Evolutionary conservation across 2,113 vertebrate genomes (phyloP).

Genomic region (Antechinus stuartii): DNA sequence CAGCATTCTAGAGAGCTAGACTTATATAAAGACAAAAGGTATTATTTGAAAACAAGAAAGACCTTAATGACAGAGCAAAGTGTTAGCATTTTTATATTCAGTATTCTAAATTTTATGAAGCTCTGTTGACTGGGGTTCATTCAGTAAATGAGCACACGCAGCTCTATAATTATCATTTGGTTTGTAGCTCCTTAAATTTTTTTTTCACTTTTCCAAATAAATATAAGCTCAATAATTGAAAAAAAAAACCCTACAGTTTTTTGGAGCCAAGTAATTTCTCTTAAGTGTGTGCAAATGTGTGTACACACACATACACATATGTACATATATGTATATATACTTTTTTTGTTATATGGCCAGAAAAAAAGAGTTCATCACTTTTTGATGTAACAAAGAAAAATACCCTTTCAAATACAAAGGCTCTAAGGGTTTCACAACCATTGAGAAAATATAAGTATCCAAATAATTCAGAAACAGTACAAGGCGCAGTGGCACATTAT

Average conservation of each 20-base stretch:
- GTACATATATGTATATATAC: not conserved
- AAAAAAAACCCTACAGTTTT: slow-evolving; percentile 53
- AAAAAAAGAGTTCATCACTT: slow-evolving; percentile 80
- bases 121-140: slow-evolving; percentile 15
- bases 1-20: slow-evolving; percentile 47
- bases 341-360: slow-evolving; percentile 17
- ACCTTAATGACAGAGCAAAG: slow-evolving; percentile 24
- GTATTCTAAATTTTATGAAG: slow-evolving; percentile 31
- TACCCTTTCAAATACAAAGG: slow-evolving; percentile 76
- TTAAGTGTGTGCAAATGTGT: not conserved
- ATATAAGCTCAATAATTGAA: slow-evolving; percentile 16
- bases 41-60: slow-evolving; percentile 53
- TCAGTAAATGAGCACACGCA: slow-evolving; percentile 40
- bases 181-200: not conserved
- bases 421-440: slow-evolving; percentile 83
- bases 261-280: not conserved
- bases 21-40: slow-evolving; percentile 49
- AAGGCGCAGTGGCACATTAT: slow-evolving; percentile 91
- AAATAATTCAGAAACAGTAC: slow-evolving; percentile 90
- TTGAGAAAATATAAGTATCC: slow-evolving; percentile 86
- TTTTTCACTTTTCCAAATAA: slow-evolving; percentile 53
- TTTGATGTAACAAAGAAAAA: slow-evolving; percentile 77
- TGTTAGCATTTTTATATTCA: slow-evolving; percentile 24
- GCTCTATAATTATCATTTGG: slow-evolving; percentile 3
- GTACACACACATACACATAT: not conserved